phyloP scores from a whole-genome alignment of 2,888 invertebrate species.

The Dryocosmus kuriphilus region DNA sequence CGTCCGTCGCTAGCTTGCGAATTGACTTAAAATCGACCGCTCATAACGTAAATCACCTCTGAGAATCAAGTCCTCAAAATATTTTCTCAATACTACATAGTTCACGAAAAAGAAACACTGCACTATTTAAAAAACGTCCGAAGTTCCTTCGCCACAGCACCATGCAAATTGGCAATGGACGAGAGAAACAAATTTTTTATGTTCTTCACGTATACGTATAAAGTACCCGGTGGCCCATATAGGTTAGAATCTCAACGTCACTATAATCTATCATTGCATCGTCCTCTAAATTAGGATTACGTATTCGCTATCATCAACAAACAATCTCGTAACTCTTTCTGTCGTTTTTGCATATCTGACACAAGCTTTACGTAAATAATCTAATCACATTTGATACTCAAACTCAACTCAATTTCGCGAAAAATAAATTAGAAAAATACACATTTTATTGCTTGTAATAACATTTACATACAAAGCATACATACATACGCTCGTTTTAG shows the following conservation, averaged over 20 bases:
- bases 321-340: slow-evolving; percentile 12
- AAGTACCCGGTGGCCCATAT: background rate
- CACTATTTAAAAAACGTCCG: no score
- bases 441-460: no score
- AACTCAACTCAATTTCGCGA: background rate
- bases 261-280: slow-evolving; percentile 5
- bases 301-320: background rate
- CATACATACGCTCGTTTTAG: no score
- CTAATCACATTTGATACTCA: background rate
- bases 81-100: no score
- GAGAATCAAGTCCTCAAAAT: no score
- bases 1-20: background rate
- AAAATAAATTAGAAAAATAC: no score
- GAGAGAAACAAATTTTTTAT: no score
- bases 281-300: slow-evolving; percentile 29
- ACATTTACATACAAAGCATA: no score
- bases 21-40: background rate
- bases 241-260: background rate
- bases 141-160: no score
- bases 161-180: no score
- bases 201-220: background rate
- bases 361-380: slow-evolving; percentile 20
- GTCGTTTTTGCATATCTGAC: slow-evolving; percentile 11
- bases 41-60: no score
- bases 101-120: no score